Percentiles rank a stretch among this genome's conserved stretches.
phyloP scores from a whole-genome alignment of 1,140 invertebrate genomes.

The Camponotus floridanus region DNA sequence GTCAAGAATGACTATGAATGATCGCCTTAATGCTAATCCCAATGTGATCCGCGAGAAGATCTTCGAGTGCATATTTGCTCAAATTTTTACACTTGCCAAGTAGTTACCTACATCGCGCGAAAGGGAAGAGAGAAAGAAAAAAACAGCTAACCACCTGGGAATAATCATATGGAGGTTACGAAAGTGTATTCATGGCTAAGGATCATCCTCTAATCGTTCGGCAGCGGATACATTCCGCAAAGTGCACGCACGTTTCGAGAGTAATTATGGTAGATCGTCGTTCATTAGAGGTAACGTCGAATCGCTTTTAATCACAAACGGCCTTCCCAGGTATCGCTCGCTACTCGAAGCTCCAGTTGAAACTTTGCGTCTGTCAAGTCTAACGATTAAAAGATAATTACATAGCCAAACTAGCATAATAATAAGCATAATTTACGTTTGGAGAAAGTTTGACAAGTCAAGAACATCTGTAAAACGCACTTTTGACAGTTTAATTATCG shows the following conservation, averaged over 20 bases:
- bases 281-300: conserved; percentile 40
- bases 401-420: not conserved
- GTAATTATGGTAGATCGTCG: conserved; percentile 45
- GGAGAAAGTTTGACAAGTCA: conserved; percentile 4
- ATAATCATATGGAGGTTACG: conserved; percentile 24
- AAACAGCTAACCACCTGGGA: not conserved
- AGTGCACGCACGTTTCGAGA: conserved; percentile 33
- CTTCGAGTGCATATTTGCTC: conserved; percentile 36
- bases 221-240: not conserved
- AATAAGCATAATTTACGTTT: not conserved
- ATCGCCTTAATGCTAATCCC: conserved; percentile 24
- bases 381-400: conserved; percentile 3
- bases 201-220: conserved; percentile 14
- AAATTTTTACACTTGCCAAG: conserved; percentile 33
- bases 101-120: not conserved
- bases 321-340: conserved; percentile 18
- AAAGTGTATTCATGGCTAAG: conserved; percentile 8
- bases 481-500: conserved; percentile 12
- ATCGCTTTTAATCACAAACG: conserved; percentile 48
- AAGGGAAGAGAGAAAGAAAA: conserved; percentile 10
- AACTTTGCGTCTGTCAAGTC: not conserved
- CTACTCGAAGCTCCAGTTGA: conserved; percentile 10
- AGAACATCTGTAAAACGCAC: not conserved
- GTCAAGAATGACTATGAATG: conserved; percentile 34
- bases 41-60: conserved; percentile 31